Base-by-base conservation (phyloP, 2,888 invertebrate genomes). In the Eilema caniola region DNA sequence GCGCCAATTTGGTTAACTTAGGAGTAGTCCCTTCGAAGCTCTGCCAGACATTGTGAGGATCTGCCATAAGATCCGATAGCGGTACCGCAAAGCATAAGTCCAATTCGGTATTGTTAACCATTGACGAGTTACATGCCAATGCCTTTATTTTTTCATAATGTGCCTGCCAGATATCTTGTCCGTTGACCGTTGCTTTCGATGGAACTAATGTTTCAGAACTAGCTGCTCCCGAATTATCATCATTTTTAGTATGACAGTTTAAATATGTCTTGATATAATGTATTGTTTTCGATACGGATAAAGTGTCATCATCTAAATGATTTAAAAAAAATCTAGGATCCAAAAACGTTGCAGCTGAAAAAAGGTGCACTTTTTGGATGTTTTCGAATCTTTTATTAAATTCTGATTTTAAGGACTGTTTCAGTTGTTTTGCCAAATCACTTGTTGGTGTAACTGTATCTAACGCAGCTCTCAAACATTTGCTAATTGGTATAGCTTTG, bases 131-230 rank as follows among this genome's bases (percentile, higher is more conserved):
- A 72, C 62, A 61, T 69, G 67, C 65, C 69, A 67, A 70, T 71
- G 72, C 53, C 64, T n/a, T 64, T 59, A 33, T 65, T 75, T 73
- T 78, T 73, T 75, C 72, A 78, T 77, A 41, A 71, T 78, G 73
- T 69, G 65, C 72, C 70, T 73, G 75, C 75, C 74, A 77, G 65
- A 77, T 79, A 76, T 77, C 73, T 73, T 74, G 74, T 67, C 61
- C 73, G 70, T 73, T 59, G 68, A 65, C 70, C 28, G 68, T 62
- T 28, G 64, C 75, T 72, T 61, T 65, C 65, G 75, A 71, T 74
- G 68, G 62, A 65, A 60, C 68, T 23, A 62, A 75, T 72, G 70
- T 41, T 75, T 70, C 71, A 70, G 66, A 69, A 74, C 70, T 70
- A 65, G 67, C 41, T 37, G 62, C 72, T 73, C 57, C 65, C 24